Conservation (phyloP, 2,797 vertebrate species). For the Rhodeus uyekii region DNA sequence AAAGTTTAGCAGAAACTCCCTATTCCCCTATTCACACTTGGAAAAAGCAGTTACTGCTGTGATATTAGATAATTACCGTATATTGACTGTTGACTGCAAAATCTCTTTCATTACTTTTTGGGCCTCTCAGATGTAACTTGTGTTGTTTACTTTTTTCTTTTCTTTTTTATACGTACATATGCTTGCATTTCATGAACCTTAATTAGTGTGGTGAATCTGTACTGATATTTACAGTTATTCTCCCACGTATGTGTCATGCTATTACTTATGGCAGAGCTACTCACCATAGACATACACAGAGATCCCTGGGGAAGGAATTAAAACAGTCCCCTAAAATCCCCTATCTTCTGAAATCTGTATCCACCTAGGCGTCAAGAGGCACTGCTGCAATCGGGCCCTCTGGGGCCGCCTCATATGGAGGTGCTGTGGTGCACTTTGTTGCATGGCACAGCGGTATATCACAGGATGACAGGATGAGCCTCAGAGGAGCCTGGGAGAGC, state of each 20-base stretch:
- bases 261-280: constrained; percentile 26
- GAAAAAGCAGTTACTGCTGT: no score
- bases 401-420: constrained; percentile 63
- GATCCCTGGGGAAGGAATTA: constrained; percentile 56
- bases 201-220: neutral
- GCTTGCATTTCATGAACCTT: neutral
- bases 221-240: constrained; percentile 16
- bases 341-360: constrained; percentile 53
- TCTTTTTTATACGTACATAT: no score
- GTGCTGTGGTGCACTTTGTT: constrained; percentile 66
- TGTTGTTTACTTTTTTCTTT: neutral
- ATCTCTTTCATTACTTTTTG: neutral
- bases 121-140: neutral
- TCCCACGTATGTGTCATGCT: constrained; percentile 23
- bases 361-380: constrained; percentile 54
- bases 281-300: constrained; percentile 48
- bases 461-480: constrained; percentile 48
- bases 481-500: constrained; percentile 41
- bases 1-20: no score
- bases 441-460: constrained; percentile 61
- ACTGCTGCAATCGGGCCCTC: constrained; percentile 54
- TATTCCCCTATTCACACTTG: no score
- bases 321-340: constrained; percentile 51
- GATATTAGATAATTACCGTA: neutral
- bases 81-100: neutral